phyloP scores from a whole-genome alignment of 2,113 vertebrate species.

The cat (Felis catus) region DNA sequence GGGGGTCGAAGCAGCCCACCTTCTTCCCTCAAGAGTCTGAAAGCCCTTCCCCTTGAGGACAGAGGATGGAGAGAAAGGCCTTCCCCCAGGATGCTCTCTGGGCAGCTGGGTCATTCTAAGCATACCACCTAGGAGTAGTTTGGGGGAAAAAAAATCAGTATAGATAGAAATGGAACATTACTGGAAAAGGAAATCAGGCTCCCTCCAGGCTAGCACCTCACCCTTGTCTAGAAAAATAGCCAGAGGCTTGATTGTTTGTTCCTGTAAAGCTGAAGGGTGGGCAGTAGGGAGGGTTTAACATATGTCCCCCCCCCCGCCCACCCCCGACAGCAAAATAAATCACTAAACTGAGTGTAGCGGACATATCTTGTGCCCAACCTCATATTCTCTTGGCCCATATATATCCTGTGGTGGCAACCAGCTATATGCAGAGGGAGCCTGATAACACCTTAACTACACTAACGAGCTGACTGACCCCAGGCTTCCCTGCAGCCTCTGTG shows the following conservation, averaged over 20 bases:
- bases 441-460: neutral
- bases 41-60: neutral
- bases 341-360: neutral
- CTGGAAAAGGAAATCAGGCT: neutral
- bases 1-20: neutral
- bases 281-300: neutral
- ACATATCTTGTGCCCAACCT: neutral
- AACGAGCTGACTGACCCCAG: neutral
- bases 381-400: neutral
- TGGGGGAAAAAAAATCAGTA: neutral
- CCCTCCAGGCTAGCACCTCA: neutral
- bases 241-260: constrained; percentile 51
- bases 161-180: neutral
- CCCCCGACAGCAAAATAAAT: neutral
- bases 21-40: neutral
- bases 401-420: neutral
- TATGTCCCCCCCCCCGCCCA: neutral
- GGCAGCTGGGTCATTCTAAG: neutral
- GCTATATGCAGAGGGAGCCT: neutral
- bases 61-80: neutral
- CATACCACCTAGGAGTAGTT: neutral
- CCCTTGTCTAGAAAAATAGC: neutral
- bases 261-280: constrained; percentile 11
- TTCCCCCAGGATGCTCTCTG: neutral
- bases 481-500: neutral